These are phyloP conservation scores for Picathartes gymnocephalus DNA, from an alignment of 2,113 vertebrate genomes.

Conservation along the genomic window DNA sequence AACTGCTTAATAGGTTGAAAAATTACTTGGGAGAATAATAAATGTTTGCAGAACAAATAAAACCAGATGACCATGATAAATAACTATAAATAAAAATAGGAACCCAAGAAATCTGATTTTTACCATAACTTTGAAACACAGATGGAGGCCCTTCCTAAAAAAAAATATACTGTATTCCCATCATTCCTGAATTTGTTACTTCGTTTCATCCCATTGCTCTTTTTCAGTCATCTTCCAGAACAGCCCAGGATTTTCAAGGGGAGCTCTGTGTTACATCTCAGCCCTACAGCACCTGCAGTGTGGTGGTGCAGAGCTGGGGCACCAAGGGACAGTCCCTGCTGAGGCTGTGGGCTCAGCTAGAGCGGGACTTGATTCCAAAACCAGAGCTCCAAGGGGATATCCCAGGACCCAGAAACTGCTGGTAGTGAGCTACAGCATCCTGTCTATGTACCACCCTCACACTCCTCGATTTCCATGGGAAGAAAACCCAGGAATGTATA, in stretches of 20 bases:
- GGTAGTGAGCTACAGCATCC: neutral
- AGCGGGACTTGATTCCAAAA: neutral
- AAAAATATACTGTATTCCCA: neutral
- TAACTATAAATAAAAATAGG: neutral
- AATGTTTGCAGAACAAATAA: neutral
- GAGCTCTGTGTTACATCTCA: neutral
- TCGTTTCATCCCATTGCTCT: neutral
- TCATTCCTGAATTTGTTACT: neutral
- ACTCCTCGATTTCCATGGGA: rapidly evolving
- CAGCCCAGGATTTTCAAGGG: rapidly evolving
- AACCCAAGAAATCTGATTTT: neutral
- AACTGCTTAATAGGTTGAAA: neutral
- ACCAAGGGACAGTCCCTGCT: no score
- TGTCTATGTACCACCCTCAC: neutral
- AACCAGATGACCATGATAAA: neutral
- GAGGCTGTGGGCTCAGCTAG: neutral
- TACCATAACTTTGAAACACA: neutral
- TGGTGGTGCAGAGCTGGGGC: neutral
- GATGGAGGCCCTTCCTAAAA: neutral
- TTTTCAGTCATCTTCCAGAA: neutral
- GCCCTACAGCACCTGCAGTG: neutral
- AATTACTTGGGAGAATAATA: neutral
- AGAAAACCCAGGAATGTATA: neutral
- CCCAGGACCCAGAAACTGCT: neutral
- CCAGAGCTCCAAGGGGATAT: neutral